Percentiles rank a stretch among this genome's conserved stretches.
These are phyloP conservation scores for Climacteris rufus DNA, from an alignment of 2,113 vertebrate genomes.

Conservation along the genomic window DNA sequence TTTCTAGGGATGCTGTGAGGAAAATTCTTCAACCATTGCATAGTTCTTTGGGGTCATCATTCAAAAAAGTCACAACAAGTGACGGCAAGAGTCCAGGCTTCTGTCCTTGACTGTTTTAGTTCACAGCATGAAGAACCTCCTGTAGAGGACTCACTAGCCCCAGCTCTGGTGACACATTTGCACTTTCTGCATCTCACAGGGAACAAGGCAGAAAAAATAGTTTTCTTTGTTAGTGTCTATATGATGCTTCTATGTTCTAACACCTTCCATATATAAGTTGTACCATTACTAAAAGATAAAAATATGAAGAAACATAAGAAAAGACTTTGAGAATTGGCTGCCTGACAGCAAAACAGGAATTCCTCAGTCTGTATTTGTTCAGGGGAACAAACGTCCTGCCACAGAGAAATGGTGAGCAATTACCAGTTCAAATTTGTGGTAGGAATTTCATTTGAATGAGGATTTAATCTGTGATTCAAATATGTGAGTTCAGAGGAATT, in stretches of 20 bases:
- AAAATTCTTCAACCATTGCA: not conserved
- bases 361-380: not conserved
- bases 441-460: not conserved
- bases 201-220: not conserved
- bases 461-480: not conserved
- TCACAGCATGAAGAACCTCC: not conserved
- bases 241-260: not conserved
- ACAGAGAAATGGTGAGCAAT: not conserved
- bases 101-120: not conserved
- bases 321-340: not conserved
- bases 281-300: not conserved
- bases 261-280: not conserved
- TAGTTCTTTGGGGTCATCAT: not conserved
- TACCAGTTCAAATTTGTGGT: not conserved
- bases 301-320: not conserved
- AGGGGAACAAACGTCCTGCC: not conserved
- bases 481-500: not conserved
- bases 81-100: not conserved
- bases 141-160: not conserved
- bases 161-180: not conserved
- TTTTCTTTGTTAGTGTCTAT: not conserved
- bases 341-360: not conserved
- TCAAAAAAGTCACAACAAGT: not conserved
- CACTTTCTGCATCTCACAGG: not conserved
- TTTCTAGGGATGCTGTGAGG: not conserved